Base-by-base conservation (phyloP, 1,140 invertebrate genomes). In the Drosophila suzukii region DNA sequence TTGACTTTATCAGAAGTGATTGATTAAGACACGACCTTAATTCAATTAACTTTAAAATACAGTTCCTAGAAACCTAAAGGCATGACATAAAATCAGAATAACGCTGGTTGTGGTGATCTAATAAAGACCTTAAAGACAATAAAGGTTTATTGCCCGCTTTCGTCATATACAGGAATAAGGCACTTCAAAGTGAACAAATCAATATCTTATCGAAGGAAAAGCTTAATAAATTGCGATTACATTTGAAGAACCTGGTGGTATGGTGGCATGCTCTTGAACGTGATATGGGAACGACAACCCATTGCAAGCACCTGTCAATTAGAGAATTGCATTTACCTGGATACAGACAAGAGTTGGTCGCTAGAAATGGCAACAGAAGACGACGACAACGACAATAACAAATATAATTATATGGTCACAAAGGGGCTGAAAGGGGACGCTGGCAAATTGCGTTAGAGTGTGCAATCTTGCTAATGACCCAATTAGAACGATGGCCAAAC, bases 381-480 rank as follows among this genome's bases (percentile, higher is more conserved):
- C 2, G 17, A 7, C 44, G 30, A 46, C 24, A 49, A 27, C 24
- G 39, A 46, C 27, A 51, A 43, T 17, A 20, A 77, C 38, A 59
- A 44, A 54, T 55, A 54, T 62, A 68, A 78, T 63, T 74, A 78
- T 47, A 55, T 39, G 44, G 13, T 20, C 43, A 24, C 7, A 12
- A 46, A 13, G 17, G 49, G 47, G 11, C 5, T 2, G n/a, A 15
- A 15, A n/a, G 56, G 56, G 30, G 36, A 13, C n/a, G 12, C 7
- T 43, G 2, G 44, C 12, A 46, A 77, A 82, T 78, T 83, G 79
- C 44, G 51, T 82, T 83, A 70, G 81, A 79, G 70, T 83, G 61
- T 79, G 75, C 75, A 82, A 82, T 79, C 59, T 70, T 38, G 54
- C 46, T 84, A 82, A 83, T 82, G 70, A 82, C 63, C 70, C 80